phyloP scores from a whole-genome alignment of 2,113 vertebrate genomes.

The Corythoichthys haematopterus region DNA sequence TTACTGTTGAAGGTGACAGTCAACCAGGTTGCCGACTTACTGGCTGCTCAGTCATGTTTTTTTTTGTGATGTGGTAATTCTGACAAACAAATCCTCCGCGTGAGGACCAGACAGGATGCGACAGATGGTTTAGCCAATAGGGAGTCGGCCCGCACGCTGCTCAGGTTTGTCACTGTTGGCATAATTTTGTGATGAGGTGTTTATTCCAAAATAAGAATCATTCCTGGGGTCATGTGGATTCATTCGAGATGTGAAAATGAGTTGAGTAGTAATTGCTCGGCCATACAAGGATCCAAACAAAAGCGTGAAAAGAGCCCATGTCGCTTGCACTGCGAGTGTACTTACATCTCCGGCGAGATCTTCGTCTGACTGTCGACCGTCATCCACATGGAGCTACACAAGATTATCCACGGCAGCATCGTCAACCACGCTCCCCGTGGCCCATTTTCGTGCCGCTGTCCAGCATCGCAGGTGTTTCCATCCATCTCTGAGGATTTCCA shows the following conservation, averaged over 20 bases:
- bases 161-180: constrained; percentile 9
- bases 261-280: neutral
- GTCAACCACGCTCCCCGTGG: constrained; percentile 46
- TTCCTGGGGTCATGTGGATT: neutral
- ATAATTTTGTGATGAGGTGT: constrained; percentile 27
- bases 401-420: constrained; percentile 69
- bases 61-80: constrained; percentile 20
- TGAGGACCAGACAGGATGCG: constrained; percentile 48
- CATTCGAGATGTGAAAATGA: neutral
- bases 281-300: neutral
- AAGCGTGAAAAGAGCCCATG: neutral
- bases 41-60: constrained; percentile 20
- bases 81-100: constrained; percentile 38
- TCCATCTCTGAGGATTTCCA: constrained; percentile 34
- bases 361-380: constrained; percentile 70
- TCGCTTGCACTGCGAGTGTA: constrained; percentile 5
- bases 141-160: constrained; percentile 35
- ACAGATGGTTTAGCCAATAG: constrained; percentile 58
- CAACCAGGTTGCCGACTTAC: constrained; percentile 27
- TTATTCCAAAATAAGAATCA: constrained; percentile 12
- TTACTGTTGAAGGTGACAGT: constrained; percentile 39
- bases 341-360: constrained; percentile 89
- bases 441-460: constrained; percentile 8
- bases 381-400: constrained; percentile 62
- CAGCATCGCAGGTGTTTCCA: constrained; percentile 27